phyloP scores from a whole-genome alignment of 2,888 invertebrate species.

The Hyalella azteca region DNA sequence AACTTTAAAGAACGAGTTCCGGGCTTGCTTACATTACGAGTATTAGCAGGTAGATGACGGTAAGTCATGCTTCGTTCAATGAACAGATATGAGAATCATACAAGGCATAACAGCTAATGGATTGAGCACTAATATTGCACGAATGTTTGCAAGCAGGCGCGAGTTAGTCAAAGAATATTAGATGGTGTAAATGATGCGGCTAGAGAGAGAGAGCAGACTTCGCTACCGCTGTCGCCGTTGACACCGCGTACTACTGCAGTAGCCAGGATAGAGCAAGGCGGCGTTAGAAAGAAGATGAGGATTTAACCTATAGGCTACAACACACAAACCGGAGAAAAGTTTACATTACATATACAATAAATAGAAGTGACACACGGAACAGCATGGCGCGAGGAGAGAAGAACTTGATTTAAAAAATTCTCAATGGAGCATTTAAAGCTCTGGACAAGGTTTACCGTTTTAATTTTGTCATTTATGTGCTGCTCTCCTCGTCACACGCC shows the following conservation, averaged over 20 bases:
- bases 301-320: conserved; percentile 57
- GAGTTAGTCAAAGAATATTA: not conserved
- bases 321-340: conserved; percentile 57
- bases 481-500: conserved; percentile 40
- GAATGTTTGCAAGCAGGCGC: conserved; percentile 6
- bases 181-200: not conserved
- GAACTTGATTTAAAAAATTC: conserved; percentile 39
- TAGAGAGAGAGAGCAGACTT: not conserved
- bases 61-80: conserved; percentile 31
- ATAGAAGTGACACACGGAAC: conserved; percentile 49
- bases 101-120: conserved; percentile 14
- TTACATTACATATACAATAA: conserved; percentile 58
- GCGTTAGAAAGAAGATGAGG: conserved; percentile 36
- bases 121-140: conserved; percentile 40
- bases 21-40: conserved; percentile 3
- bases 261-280: conserved; percentile 24
- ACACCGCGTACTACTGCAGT: conserved; percentile 30
- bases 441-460: conserved; percentile 12
- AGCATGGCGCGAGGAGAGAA: conserved; percentile 45
- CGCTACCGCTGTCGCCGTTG: conserved; percentile 27
- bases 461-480: conserved; percentile 9
- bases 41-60: conserved; percentile 9
- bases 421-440: not conserved
- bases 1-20: not conserved
- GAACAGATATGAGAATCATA: conserved; percentile 37